phyloP scores from a whole-genome alignment of 2,797 vertebrate species.

The Bucorvus abyssinicus region DNA sequence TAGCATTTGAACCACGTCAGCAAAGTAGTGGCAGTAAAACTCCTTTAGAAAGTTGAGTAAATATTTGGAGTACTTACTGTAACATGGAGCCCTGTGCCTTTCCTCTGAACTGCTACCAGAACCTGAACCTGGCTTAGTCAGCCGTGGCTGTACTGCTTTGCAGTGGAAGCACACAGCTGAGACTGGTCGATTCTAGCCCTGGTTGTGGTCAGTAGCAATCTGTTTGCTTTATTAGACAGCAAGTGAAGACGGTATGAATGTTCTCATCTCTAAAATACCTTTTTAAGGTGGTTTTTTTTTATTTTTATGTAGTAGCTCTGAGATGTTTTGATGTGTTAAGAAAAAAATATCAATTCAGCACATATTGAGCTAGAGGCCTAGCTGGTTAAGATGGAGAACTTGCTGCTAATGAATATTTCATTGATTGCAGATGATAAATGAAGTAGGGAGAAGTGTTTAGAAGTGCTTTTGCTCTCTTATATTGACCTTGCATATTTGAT shows the following conservation, averaged over 20 bases:
- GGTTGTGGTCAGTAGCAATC: background rate
- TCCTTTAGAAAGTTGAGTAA: constrained; percentile 2
- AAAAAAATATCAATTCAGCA: background rate
- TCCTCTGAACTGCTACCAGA: background rate
- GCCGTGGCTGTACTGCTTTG: background rate
- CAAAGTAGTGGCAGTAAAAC: background rate
- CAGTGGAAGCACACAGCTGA: background rate
- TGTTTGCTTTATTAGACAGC: background rate
- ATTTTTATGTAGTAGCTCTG: background rate
- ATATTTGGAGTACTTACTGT: constrained; percentile 31
- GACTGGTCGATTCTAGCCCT: background rate
- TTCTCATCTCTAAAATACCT: background rate
- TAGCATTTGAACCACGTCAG: background rate
- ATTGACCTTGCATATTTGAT: background rate
- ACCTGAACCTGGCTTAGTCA: background rate
- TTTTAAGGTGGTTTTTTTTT: background rate
- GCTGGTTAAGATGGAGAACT: background rate
- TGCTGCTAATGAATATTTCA: constrained; percentile 29
- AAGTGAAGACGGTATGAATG: background rate
- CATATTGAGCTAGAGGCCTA: background rate
- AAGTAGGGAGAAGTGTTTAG: background rate
- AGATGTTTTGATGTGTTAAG: background rate
- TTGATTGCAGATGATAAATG: background rate
- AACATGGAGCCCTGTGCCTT: background rate
- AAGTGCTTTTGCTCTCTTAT: background rate